phyloP scores from a whole-genome alignment of 2,113 vertebrate species.

The Gnathonemus echidnorhynchus region DNA sequence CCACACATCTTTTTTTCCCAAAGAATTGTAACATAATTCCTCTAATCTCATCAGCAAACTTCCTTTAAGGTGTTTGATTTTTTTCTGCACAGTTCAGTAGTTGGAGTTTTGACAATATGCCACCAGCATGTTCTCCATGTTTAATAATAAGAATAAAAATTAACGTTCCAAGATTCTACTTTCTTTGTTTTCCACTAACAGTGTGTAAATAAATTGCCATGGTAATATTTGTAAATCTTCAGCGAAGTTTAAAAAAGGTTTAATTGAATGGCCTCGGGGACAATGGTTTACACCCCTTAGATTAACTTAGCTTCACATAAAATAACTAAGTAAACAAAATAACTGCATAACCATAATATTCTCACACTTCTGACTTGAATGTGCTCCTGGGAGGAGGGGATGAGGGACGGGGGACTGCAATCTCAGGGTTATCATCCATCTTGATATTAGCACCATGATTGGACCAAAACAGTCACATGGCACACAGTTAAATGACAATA shows the following conservation, averaged over 20 bases:
- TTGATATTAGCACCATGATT: neutral
- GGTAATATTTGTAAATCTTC: neutral
- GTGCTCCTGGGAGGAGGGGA: too few relatives aligned
- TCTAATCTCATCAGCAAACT: neutral
- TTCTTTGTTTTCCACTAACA: neutral
- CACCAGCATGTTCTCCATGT: neutral
- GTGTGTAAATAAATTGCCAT: neutral
- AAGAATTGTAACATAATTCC: neutral
- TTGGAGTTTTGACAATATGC: neutral
- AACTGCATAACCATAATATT: neutral
- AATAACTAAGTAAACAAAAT: neutral
- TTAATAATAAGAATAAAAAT: neutral
- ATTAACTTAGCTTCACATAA: neutral
- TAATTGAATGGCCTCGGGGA: neutral
- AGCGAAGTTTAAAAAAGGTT: neutral
- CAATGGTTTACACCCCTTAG: neutral
- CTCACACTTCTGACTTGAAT: neutral
- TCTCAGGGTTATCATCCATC: neutral
- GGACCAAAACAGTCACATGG: neutral
- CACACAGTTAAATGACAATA: neutral
- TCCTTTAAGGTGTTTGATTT: neutral
- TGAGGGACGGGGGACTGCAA: neutral
- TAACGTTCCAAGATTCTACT: neutral
- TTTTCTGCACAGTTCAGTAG: neutral
- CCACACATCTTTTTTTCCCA: neutral